Conservation (phyloP, 2,888 invertebrate species). For the Sympetrum striolatum region DNA sequence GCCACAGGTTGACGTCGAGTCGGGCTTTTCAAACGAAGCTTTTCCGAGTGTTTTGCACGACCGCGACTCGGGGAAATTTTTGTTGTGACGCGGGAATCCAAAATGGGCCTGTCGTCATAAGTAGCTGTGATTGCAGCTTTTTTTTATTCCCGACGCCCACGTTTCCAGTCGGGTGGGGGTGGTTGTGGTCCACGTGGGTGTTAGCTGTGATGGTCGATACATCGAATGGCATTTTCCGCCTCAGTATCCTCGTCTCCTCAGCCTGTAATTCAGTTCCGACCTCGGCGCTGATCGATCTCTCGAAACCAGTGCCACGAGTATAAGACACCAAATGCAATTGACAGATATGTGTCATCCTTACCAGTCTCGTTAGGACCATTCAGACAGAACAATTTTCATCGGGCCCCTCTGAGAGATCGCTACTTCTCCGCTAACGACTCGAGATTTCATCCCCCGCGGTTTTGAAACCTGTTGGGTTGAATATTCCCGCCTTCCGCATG, state of each 20-base stretch:
- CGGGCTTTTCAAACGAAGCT: too few relatives aligned
- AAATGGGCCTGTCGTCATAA: too few relatives aligned
- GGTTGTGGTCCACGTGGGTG: background rate
- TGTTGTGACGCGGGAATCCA: too few relatives aligned
- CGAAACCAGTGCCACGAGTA: constrained; percentile 35
- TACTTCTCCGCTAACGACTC: too few relatives aligned
- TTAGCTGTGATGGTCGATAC: constrained; percentile 26
- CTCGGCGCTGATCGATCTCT: constrained; percentile 16
- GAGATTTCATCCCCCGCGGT: too few relatives aligned
- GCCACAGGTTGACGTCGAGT: too few relatives aligned
- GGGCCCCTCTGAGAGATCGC: too few relatives aligned
- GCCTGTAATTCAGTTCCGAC: constrained; percentile 12
- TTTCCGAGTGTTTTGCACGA: too few relatives aligned
- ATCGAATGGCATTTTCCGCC: constrained; percentile 5
- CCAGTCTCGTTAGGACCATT: background rate
- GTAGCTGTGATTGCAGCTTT: background rate
- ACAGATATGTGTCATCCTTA: background rate
- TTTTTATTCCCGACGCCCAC: background rate
- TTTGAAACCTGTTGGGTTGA: too few relatives aligned
- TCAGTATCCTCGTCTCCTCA: background rate
- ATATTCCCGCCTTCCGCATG: too few relatives aligned
- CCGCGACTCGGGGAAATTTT: too few relatives aligned
- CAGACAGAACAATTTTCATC: too few relatives aligned
- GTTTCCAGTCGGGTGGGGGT: background rate
- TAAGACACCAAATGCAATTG: constrained; percentile 21